Conservation (phyloP, 2,113 vertebrate genomes). For the Alligator sinensis region DNA sequence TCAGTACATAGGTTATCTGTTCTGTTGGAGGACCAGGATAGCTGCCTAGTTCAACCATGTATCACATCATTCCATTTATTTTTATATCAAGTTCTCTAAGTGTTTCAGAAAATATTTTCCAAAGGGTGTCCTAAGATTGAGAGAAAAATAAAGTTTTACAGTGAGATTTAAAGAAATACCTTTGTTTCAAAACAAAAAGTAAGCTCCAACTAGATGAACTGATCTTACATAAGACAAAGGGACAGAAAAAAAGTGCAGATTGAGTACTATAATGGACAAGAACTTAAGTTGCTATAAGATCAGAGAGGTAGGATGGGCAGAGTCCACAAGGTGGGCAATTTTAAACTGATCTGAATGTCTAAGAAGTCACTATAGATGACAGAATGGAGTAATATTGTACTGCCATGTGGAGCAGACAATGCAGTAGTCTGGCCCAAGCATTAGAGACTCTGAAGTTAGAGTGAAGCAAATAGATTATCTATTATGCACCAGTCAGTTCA, state of each 20-base stretch:
- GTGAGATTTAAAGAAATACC: not conserved
- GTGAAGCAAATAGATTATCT: no score
- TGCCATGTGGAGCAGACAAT: not conserved
- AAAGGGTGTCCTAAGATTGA: not conserved
- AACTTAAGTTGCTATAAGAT: conserved; percentile 21
- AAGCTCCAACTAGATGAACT: not conserved
- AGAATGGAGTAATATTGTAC: not conserved
- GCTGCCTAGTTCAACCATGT: not conserved
- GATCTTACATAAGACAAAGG: not conserved
- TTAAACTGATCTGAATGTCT: not conserved
- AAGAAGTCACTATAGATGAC: not conserved
- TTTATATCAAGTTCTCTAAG: not conserved
- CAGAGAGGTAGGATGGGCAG: not conserved
- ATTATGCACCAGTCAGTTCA: no score
- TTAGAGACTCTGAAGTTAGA: no score
- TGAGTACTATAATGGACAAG: not conserved
- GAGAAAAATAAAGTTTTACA: not conserved
- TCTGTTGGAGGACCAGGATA: not conserved
- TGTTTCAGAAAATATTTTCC: not conserved
- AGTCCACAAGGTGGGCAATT: not conserved
- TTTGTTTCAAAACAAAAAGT: not conserved
- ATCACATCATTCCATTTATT: fast-evolving
- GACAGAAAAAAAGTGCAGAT: conserved; percentile 12
- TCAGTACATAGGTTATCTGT: no score
- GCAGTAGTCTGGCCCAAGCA: not conserved